These are phyloP conservation scores for Coregonus clupeaformis DNA, from an alignment of 2,113 vertebrate genomes.

Conservation along the genomic window DNA sequence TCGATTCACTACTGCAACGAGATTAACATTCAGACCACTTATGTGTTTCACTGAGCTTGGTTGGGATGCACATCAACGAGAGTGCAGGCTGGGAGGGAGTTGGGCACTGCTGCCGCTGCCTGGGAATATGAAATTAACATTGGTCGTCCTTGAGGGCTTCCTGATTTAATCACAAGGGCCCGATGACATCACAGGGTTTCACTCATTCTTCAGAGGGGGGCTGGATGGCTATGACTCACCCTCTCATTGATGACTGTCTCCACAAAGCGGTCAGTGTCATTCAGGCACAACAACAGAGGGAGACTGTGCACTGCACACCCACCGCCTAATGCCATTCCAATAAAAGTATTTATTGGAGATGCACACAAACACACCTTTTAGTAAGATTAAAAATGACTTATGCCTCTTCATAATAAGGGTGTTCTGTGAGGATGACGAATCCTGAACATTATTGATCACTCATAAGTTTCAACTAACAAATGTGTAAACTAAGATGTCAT, in stretches of 20 bases:
- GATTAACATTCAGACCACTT: neutral
- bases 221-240: conserved; percentile 67
- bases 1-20: neutral
- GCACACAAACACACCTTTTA: conserved; percentile 75
- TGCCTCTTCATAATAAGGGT: conserved; percentile 29
- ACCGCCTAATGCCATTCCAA: conserved; percentile 74
- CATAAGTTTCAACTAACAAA: neutral
- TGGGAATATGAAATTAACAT: conserved; percentile 72
- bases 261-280: conserved; percentile 69
- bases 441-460: neutral
- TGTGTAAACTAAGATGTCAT: neutral
- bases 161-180: conserved; percentile 73
- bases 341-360: conserved; percentile 73
- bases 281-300: conserved; percentile 66
- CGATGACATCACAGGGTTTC: conserved; percentile 68
- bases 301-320: conserved; percentile 42
- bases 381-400: conserved; percentile 73
- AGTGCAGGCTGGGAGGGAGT: neutral
- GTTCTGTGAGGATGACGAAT: conserved; percentile 49
- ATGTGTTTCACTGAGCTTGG: neutral
- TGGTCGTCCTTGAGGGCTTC: conserved; percentile 74
- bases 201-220: conserved; percentile 59
- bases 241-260: conserved; percentile 64
- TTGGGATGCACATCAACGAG: neutral
- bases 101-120: neutral